Evolutionary conservation across 2,797 vertebrate species (phyloP).

Genomic region (Syngnathus acus): DNA sequence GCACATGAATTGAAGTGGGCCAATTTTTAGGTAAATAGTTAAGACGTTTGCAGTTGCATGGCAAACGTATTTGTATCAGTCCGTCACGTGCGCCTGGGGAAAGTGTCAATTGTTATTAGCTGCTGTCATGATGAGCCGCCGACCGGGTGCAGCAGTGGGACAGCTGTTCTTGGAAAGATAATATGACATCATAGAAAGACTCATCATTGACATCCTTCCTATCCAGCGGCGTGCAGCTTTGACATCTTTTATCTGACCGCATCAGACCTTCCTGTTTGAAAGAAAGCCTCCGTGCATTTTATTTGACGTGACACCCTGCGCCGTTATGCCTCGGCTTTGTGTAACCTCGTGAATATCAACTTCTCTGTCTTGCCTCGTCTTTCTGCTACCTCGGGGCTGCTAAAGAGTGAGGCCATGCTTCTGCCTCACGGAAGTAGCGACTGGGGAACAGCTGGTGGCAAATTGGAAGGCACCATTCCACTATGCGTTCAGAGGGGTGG

Average conservation of each 20-base stretch:
- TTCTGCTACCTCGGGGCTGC: not conserved
- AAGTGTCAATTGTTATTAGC: not conserved
- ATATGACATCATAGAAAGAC: not conserved
- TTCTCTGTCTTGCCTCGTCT: not conserved
- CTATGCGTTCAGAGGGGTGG: not conserved
- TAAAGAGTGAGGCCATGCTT: not conserved
- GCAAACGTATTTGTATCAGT: not conserved
- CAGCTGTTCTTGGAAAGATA: not conserved
- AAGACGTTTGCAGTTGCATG: not conserved
- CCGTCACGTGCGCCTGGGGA: not conserved
- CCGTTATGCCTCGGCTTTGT: not conserved
- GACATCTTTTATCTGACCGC: not conserved
- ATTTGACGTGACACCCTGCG: not conserved
- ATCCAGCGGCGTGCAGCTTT: not conserved
- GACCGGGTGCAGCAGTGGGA: not conserved
- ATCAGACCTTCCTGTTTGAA: slow-evolving; percentile 1
- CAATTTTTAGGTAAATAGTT: not conserved
- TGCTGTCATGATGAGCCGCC: not conserved
- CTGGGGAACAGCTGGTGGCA: slow-evolving; percentile 1
- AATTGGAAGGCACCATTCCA: not conserved
- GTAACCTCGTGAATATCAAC: not conserved
- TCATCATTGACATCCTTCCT: not conserved
- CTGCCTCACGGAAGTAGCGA: not conserved
- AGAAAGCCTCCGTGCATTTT: not conserved
- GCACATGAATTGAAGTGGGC: not conserved